Evolutionary conservation across 2,113 vertebrate species (phyloP).

Genomic region (Alexandromys fortis): DNA sequence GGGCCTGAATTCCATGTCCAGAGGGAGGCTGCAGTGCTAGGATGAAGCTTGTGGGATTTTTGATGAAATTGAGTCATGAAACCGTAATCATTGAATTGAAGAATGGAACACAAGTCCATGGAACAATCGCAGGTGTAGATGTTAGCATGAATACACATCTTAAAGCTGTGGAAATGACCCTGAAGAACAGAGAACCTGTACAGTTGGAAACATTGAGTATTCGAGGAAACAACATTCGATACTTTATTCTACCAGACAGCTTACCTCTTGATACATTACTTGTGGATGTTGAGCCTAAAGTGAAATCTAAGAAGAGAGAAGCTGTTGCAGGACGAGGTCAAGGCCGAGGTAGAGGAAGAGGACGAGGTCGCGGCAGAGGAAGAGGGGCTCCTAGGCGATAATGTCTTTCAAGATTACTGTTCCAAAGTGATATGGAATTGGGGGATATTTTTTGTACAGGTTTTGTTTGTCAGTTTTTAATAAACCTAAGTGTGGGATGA

Average conservation of each 20-base stretch:
- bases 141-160: conserved; percentile 99
- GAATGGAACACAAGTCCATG: too few relatives aligned
- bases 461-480: too few relatives aligned
- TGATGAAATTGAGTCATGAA: too few relatives aligned
- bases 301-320: conserved; percentile 99
- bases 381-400: too few relatives aligned
- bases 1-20: background rate
- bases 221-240: conserved; percentile 98
- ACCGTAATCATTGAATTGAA: too few relatives aligned
- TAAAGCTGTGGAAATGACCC: conserved; percentile 99
- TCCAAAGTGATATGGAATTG: too few relatives aligned
- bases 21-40: background rate
- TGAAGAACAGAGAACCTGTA: conserved; percentile 98
- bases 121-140: conserved; percentile 89
- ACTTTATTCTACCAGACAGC: conserved; percentile 98
- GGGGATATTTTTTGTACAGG: too few relatives aligned
- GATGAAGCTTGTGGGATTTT: conserved; percentile 79
- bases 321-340: conserved; percentile 82
- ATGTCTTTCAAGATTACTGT: too few relatives aligned
- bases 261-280: conserved; percentile 97
- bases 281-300: conserved; percentile 98
- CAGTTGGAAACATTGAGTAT: conserved; percentile 96
- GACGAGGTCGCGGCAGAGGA: too few relatives aligned
- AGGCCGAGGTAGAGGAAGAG: too few relatives aligned
- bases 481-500: too few relatives aligned